Conservation (phyloP, 2,113 vertebrate species). For the Sciurus niger region DNA sequence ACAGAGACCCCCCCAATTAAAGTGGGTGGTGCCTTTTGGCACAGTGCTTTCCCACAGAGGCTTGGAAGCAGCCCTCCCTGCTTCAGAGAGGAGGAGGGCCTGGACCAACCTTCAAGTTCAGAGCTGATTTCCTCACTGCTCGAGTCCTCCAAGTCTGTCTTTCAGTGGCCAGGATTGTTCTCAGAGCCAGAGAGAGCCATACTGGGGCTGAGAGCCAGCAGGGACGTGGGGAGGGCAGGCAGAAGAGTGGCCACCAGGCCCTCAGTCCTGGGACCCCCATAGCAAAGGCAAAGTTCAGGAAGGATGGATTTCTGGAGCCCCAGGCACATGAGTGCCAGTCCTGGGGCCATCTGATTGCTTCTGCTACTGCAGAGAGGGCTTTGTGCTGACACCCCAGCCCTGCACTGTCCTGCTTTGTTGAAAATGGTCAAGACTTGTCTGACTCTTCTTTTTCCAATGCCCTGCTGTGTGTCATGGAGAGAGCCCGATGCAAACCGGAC, state of each 20-base stretch:
- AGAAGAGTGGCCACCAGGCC: not conserved
- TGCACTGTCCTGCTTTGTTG: not conserved
- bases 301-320: too few species aligned
- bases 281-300: not conserved
- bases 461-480: not conserved
- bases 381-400: not conserved
- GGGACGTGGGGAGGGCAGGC: not conserved
- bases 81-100: too few species aligned
- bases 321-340: too few species aligned
- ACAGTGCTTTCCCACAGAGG: too few species aligned
- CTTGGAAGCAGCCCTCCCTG: too few species aligned
- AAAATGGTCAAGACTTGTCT: not conserved
- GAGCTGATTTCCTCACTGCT: not conserved
- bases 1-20: too few species aligned
- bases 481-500: rapidly evolving
- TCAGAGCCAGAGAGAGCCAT: not conserved
- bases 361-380: not conserved
- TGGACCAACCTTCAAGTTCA: conserved; percentile 60
- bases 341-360: not conserved
- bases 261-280: rapidly evolving
- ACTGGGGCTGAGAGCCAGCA: not conserved
- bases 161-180: not conserved
- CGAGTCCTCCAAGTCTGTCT: not conserved
- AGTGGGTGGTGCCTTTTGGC: too few species aligned
- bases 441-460: not conserved